Conservation (phyloP, 1,140 invertebrate genomes). For the Anastatus disparis region DNA sequence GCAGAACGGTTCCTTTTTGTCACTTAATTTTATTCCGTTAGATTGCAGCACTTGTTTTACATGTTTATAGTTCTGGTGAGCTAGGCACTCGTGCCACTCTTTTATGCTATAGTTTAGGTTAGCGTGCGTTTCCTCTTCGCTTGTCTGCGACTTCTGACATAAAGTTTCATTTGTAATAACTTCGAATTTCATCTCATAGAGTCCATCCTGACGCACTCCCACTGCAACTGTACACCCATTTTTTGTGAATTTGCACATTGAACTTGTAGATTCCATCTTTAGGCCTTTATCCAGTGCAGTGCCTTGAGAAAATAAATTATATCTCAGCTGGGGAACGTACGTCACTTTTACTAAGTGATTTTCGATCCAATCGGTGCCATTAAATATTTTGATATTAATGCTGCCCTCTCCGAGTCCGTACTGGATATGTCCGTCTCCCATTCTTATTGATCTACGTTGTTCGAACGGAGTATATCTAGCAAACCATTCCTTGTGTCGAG, state of each 20-base stretch:
- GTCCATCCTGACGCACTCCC: too few relatives aligned
- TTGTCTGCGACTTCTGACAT: constrained; percentile 1
- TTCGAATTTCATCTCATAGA: constrained; percentile 43
- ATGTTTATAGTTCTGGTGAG: constrained; percentile 58
- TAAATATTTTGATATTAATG: constrained; percentile 44
- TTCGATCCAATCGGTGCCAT: constrained; percentile 42
- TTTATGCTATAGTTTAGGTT: too few relatives aligned
- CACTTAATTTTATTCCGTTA: constrained; percentile 47
- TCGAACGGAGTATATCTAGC: constrained; percentile 39
- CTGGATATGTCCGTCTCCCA: constrained; percentile 45
- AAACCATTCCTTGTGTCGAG: constrained; percentile 37
- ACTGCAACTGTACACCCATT: too few relatives aligned
- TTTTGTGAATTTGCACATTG: too few relatives aligned
- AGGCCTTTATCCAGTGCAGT: constrained; percentile 52
- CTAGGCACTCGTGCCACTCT: constrained; percentile 60
- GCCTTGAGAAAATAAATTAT: constrained; percentile 61
- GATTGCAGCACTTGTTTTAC: constrained; percentile 53
- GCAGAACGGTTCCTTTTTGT: too few relatives aligned
- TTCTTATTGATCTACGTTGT: constrained; percentile 22
- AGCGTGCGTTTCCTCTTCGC: constrained; percentile 44
- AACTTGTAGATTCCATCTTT: constrained; percentile 45
- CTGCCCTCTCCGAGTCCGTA: constrained; percentile 42
- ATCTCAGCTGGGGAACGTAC: constrained; percentile 57
- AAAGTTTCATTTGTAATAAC: neutral
- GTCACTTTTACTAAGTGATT: constrained; percentile 54